phyloP scores from a whole-genome alignment of 2,888 invertebrate genomes.

The Ethmia dodecea region DNA sequence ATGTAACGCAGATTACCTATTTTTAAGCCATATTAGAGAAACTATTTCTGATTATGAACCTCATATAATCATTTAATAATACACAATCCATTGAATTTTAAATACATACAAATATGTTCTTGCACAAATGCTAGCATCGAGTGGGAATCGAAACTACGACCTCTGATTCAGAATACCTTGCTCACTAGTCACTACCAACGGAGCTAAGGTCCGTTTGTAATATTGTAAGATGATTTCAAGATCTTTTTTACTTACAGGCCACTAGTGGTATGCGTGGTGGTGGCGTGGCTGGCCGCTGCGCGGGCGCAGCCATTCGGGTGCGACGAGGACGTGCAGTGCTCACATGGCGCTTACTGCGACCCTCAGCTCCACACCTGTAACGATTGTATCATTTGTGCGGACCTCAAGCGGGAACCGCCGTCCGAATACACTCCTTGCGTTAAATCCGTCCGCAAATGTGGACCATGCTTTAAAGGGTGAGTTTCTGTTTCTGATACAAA shows the following conservation, averaged over 20 bases:
- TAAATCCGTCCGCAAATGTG: constrained; percentile 34
- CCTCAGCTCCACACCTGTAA: constrained; percentile 26
- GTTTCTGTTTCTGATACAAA: constrained; percentile 6
- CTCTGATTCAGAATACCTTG: too few relatives aligned
- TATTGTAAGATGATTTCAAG: too few relatives aligned
- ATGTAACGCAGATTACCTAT: too few relatives aligned
- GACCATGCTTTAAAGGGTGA: constrained; percentile 38
- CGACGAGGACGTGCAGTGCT: constrained; percentile 33
- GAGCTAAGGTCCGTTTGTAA: too few relatives aligned
- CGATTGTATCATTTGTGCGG: constrained; percentile 37
- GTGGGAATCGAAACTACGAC: too few relatives aligned
- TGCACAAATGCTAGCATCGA: too few relatives aligned
- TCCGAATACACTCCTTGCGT: constrained; percentile 22
- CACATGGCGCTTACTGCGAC: constrained; percentile 36
- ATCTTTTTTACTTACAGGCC: background rate
- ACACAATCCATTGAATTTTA: too few relatives aligned
- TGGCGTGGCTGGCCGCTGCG: background rate
- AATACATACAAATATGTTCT: too few relatives aligned
- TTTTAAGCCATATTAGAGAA: too few relatives aligned
- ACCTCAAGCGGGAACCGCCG: constrained; percentile 28
- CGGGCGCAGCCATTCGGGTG: constrained; percentile 23
- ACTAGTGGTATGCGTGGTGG: background rate
- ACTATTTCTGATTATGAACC: too few relatives aligned
- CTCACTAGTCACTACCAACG: too few relatives aligned
- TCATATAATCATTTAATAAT: too few relatives aligned